Evolutionary conservation across 92 coral and sea anemone genomes (phyloP).

Genomic region (Porites lobata): DNA sequence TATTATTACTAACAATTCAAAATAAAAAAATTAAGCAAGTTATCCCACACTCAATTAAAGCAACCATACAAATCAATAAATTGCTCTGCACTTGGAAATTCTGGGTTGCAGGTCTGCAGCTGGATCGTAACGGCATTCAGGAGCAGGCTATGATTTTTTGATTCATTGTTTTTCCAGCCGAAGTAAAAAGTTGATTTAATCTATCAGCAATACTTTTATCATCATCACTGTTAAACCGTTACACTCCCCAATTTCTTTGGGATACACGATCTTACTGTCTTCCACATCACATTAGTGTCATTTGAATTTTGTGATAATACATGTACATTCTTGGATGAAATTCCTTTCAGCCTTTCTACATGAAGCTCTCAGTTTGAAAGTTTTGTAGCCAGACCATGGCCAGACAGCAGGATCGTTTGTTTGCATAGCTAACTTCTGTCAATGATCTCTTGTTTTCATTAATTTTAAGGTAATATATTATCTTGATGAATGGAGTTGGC

Average conservation of each 20-base stretch:
- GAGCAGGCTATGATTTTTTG: slow-evolving; percentile 33
- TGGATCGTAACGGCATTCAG: slow-evolving; percentile 39
- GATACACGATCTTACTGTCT: slow-evolving; percentile 54
- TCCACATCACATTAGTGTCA: slow-evolving; percentile 27
- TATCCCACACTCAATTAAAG: too few relatives aligned
- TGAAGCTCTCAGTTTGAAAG: too few relatives aligned
- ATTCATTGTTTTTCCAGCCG: slow-evolving; percentile 34
- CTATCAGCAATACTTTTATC: slow-evolving; percentile 39
- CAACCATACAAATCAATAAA: not conserved
- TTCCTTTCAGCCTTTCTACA: too few relatives aligned
- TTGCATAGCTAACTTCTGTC: too few relatives aligned
- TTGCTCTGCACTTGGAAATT: slow-evolving; percentile 33
- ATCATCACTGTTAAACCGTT: slow-evolving; percentile 19
- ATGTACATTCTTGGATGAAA: too few relatives aligned
- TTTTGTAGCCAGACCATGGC: too few relatives aligned
- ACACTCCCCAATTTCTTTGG: slow-evolving; percentile 53
- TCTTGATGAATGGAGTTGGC: slow-evolving; percentile 25
- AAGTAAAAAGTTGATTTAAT: slow-evolving; percentile 27
- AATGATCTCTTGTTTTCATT: not conserved
- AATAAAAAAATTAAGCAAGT: too few relatives aligned
- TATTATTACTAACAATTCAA: too few relatives aligned
- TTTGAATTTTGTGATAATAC: too few relatives aligned
- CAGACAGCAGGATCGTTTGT: too few relatives aligned
- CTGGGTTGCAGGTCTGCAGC: slow-evolving; percentile 2
- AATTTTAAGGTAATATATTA: not conserved